A percentile compares a stretch with the other conserved stretches of the same genome.
phyloP scores from a whole-genome alignment of 1,140 invertebrate species.

The Philaenus spumarius region DNA sequence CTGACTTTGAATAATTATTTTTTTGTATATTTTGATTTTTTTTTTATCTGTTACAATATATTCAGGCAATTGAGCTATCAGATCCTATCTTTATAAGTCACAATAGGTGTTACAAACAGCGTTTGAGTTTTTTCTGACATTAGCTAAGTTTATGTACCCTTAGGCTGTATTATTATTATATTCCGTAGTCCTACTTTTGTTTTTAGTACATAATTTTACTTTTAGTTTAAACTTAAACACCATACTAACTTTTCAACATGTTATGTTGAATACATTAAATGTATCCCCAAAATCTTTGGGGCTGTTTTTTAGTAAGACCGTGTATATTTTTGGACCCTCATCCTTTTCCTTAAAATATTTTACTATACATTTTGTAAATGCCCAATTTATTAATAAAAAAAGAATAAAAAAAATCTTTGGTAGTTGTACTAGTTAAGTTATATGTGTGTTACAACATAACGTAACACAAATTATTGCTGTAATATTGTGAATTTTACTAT shows the following conservation, averaged over 20 bases:
- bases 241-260: background rate
- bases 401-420: background rate
- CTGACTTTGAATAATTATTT: no score
- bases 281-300: background rate
- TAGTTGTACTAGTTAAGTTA: background rate
- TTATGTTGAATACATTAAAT: background rate
- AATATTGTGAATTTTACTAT: background rate
- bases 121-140: no score
- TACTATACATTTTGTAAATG: constrained; percentile 2
- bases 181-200: no score
- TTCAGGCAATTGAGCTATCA: no score
- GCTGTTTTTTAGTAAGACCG: background rate
- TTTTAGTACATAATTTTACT: no score
- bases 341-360: constrained; percentile 1
- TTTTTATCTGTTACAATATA: no score
- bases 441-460: background rate
- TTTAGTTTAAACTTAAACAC: background rate
- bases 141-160: no score
- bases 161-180: no score
- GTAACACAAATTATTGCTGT: background rate
- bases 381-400: background rate
- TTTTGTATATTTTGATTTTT: no score
- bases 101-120: no score
- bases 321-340: constrained; percentile 9
- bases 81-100: no score